Conservation (phyloP, 2,888 invertebrate species). For the Hydroisotoma schaefferi region DNA sequence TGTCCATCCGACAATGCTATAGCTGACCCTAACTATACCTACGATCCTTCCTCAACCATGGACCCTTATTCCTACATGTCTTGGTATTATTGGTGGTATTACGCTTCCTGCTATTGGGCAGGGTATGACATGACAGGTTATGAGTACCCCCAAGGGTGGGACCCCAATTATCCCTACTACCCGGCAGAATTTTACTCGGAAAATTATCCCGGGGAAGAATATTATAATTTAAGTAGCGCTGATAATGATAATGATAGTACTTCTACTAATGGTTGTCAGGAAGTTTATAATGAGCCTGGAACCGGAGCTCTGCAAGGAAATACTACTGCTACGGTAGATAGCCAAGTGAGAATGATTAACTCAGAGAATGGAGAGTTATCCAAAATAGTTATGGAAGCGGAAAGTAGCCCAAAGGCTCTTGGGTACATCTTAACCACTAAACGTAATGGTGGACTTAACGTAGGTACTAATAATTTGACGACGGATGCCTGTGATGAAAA, state of each 20-base stretch:
- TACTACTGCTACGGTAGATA: no score
- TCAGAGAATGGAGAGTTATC: slow-evolving; percentile 24
- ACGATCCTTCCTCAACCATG: slow-evolving; percentile 35
- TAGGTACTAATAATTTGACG: no score
- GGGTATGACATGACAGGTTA: slow-evolving; percentile 43
- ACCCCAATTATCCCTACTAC: slow-evolving; percentile 38
- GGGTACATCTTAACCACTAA: no score
- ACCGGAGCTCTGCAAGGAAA: background rate
- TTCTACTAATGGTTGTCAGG: slow-evolving; percentile 14
- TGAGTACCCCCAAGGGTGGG: slow-evolving; percentile 39
- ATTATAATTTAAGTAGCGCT: slow-evolving; percentile 18
- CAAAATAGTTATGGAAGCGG: slow-evolving; percentile 17
- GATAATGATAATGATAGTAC: slow-evolving; percentile 5
- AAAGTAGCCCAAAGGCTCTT: no score
- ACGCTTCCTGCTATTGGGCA: slow-evolving; percentile 38
- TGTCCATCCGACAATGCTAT: background rate
- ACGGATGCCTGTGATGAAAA: no score
- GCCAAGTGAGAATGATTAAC: no score
- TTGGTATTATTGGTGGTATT: slow-evolving; percentile 49
- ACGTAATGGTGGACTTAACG: no score
- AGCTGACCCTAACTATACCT: slow-evolving; percentile 3
- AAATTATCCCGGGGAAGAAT: slow-evolving; percentile 3
- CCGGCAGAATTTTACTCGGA: slow-evolving; percentile 26
- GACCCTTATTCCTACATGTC: slow-evolving; percentile 44
- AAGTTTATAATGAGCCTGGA: background rate